These are phyloP conservation scores for Sesamia inferens DNA, from an alignment of 2,888 invertebrate species.

Conservation along the genomic window DNA sequence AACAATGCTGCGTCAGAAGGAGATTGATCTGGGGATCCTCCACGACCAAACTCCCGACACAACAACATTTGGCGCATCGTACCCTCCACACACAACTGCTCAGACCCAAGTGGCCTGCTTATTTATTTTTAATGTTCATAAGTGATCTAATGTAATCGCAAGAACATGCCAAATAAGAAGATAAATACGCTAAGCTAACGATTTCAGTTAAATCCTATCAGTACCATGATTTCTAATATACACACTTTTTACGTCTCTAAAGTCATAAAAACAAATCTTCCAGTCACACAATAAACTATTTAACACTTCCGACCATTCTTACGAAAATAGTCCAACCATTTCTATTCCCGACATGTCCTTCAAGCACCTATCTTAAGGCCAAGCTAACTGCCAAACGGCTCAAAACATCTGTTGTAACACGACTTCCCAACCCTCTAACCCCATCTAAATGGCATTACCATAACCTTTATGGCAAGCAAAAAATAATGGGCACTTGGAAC, in stretches of 20 bases:
- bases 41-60: too few relatives aligned
- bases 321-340: conserved; percentile 64
- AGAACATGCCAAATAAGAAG: neutral
- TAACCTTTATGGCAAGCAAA: conserved; percentile 87
- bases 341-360: conserved; percentile 71
- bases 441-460: conserved; percentile 84
- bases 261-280: neutral
- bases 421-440: conserved; percentile 76
- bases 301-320: conserved; percentile 26
- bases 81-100: too few relatives aligned
- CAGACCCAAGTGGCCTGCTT: too few relatives aligned
- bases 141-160: too few relatives aligned
- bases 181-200: neutral
- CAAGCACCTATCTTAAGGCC: conserved; percentile 69
- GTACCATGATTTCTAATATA: neutral
- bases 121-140: neutral
- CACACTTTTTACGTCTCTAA: neutral
- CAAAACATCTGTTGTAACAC: conserved; percentile 83
- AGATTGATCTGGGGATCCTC: too few relatives aligned
- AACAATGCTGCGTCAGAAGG: too few relatives aligned
- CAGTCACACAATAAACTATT: conserved; percentile 22
- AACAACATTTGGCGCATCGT: too few relatives aligned
- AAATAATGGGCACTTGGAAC: conserved; percentile 83
- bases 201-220: too few relatives aligned
- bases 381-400: conserved; percentile 69